Base-by-base conservation (phyloP, 2,113 vertebrate species). In the Peromyscus polionotus region DNA sequence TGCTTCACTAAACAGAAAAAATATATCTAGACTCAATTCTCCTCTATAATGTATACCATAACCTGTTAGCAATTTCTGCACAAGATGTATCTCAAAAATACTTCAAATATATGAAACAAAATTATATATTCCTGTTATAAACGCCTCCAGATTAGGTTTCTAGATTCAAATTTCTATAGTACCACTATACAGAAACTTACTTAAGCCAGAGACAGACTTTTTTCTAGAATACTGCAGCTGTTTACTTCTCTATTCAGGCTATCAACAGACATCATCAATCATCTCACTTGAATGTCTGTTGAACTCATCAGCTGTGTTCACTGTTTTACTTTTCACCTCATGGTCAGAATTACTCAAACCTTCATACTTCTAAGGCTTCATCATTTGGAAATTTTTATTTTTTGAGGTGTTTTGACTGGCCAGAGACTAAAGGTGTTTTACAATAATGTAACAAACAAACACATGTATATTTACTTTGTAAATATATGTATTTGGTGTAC, bases 71-170 rank as follows among this genome's bases (percentile, higher is more conserved):
- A 77, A 88, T 84, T 95, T 95, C 54, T 92, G 22, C 14, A 39
- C 65, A 26, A 61, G 39, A 80, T 61, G 90, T 59, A 92, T 26
- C 12, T 28, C n/a, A 84, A 26, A 76, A 89, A 13, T 0, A 7
- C 42, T 85, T 96, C 26, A 87, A 76, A 87, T 86, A 81, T 45
- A 87, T 4, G 84, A 87, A 95, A 67, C 10, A 65, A 63, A 85
- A 51, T 84, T 54, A 17, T 90, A 1, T 81, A 48, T 83, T 81
- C 85, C 10, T 31, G 67, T 93, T 81, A 39, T 26, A 16, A 33
- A 89, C 81, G 2, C 59, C 14, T 42, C 5, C 10, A 87, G 42
- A 83, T 95, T 95, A 33, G 57, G 45, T 86, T 95, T 96, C 7
- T 91, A n/a, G 92, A 65, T 36, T 65, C 28, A 79, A 19, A 72